Percentiles rank a stretch among this genome's conserved stretches.
phyloP scores from a whole-genome alignment of 2,888 invertebrate species.

The Lumbricus terrestris region DNA sequence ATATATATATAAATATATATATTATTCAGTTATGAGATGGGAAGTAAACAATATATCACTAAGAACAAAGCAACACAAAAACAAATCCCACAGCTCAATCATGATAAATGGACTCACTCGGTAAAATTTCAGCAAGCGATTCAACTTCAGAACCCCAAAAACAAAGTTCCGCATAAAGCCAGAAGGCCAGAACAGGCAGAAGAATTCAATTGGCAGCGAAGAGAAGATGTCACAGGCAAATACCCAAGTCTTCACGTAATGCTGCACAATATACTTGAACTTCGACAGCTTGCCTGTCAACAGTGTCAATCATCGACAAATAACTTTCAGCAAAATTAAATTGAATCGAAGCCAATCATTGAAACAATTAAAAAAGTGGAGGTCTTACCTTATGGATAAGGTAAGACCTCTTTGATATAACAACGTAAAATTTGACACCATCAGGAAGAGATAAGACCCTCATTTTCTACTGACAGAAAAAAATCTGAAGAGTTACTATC shows the following conservation, averaged over 20 bases:
- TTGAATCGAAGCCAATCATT: not conserved
- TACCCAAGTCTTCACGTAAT: conserved; percentile 26
- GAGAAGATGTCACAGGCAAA: conserved; percentile 31
- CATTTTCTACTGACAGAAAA: too few species aligned
- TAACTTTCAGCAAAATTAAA: not conserved
- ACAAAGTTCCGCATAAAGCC: not conserved
- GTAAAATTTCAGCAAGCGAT: conserved; percentile 30
- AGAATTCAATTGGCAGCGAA: conserved; percentile 35
- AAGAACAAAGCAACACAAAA: not conserved
- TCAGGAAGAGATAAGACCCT: not conserved
- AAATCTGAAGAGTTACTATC: too few species aligned
- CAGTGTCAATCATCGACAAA: not conserved
- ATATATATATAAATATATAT: too few species aligned
- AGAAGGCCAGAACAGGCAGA: not conserved
- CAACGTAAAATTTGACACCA: not conserved
- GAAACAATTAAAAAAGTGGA: not conserved
- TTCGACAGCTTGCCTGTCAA: conserved; percentile 19
- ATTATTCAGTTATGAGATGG: too few species aligned
- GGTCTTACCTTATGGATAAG: too few species aligned
- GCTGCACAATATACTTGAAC: conserved; percentile 20
- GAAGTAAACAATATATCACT: not conserved
- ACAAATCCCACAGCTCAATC: not conserved
- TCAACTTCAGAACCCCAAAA: conserved; percentile 30
- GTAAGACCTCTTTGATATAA: not conserved
- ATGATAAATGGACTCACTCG: conserved; percentile 24